Evolutionary conservation across 2,113 vertebrate genomes (phyloP).

Genomic region (Cephalopholis sonnerati): DNA sequence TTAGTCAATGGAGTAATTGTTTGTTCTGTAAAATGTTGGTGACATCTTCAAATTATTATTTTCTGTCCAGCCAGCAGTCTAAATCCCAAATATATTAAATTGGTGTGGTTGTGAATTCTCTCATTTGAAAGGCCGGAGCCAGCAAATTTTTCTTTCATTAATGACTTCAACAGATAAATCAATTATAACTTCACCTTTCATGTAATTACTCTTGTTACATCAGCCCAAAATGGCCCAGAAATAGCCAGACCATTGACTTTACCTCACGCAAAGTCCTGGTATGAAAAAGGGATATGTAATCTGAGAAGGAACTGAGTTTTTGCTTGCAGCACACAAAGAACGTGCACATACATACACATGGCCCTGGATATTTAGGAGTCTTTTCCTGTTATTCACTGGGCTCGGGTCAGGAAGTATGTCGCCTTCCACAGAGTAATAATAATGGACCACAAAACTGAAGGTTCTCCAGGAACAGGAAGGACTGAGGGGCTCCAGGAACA

Average conservation of each 20-base stretch:
- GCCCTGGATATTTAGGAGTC: conserved; percentile 11
- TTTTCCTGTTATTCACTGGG: conserved; percentile 71
- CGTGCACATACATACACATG: background rate
- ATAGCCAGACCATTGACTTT: background rate
- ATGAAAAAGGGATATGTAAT: background rate
- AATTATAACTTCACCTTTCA: background rate
- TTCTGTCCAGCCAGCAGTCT: background rate
- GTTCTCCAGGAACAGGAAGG: conserved; percentile 41
- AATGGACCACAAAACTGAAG: background rate
- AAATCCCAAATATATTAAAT: background rate
- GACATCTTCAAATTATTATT: background rate
- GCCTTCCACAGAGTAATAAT: conserved; percentile 21
- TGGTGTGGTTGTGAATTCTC: too few species aligned
- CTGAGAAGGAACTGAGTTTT: background rate
- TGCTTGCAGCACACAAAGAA: conserved; percentile 21
- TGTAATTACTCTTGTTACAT: conserved; percentile 5
- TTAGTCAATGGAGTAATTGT: background rate
- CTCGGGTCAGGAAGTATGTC: conserved; percentile 40
- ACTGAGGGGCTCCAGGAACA: conserved; percentile 22
- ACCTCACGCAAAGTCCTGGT: background rate
- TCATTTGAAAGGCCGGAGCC: background rate
- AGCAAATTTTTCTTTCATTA: background rate
- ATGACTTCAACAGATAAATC: background rate
- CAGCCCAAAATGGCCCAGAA: background rate
- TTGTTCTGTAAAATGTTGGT: background rate